Base-by-base conservation (phyloP, 2,888 invertebrate species). In the Plusia festucae region DNA sequence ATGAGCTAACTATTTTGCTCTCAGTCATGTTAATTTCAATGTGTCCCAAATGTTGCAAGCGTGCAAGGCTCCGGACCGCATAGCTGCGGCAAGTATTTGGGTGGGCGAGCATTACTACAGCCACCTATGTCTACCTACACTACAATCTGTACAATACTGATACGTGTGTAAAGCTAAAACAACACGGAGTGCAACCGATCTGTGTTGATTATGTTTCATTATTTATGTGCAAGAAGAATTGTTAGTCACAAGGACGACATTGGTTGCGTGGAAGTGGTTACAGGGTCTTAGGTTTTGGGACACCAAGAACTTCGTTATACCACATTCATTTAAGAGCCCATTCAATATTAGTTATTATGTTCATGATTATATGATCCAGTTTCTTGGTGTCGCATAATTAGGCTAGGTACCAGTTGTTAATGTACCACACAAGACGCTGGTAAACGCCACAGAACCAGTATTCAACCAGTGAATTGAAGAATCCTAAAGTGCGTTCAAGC, bases 161-260 rank as follows among this genome's bases (percentile, higher is more conserved):
- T 62, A 77, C 55, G 68, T 76, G 67, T 68, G 63, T 61, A 40
- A 69, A 76, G 51, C 56, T 71, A 49, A 58, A 54, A 53, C 64
- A 46, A 78, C 68, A 73, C 68, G 62, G 18, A 61, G 72, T 79
- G 75, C 79, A 70, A 75, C 73, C 64, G 57, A 68, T 70, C 53
- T 68, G 71, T 81, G 79, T 75, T 59, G 40, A 70, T 75, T 73
- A 76, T 77, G 60, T 71, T 73, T 79, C 53, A 78, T 73, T 76
- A 78, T 79, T 77, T 76, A 78, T 82, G 93, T 92, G 94, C 94
- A 90, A 81, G 87, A 91, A 92, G 90, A 90, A 81, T 85, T 85
- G 94, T 93, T 94, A 94, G 95, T 95, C 93, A 93, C 94, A 92
- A 87, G 92, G 91, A 91, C 89, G 86, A 87, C 86, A 84, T 86